phyloP scores from a whole-genome alignment of 2,888 invertebrate genomes.

The Gasteruption jaculator region DNA sequence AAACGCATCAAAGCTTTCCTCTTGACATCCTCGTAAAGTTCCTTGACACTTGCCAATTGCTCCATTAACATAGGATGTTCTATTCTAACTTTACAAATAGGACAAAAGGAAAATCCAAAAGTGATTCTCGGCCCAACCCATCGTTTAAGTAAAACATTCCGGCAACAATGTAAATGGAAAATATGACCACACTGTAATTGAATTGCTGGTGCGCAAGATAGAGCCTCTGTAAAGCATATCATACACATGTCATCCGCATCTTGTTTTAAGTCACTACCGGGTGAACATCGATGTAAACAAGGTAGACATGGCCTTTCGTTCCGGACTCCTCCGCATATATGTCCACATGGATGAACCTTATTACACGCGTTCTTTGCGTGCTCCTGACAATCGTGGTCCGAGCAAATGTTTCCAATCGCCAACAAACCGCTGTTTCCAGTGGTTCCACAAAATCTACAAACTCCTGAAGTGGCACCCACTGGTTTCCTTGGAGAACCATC shows the following conservation, averaged over 20 bases:
- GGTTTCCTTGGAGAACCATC: constrained; percentile 62
- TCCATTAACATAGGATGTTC: constrained; percentile 76
- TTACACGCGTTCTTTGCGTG: constrained; percentile 78
- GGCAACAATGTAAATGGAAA: constrained; percentile 90
- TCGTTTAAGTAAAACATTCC: constrained; percentile 74
- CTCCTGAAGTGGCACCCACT: constrained; percentile 57
- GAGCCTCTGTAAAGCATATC: constrained; percentile 97
- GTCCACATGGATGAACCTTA: constrained; percentile 81
- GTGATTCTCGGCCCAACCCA: constrained; percentile 97
- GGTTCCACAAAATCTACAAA: constrained; percentile 88
- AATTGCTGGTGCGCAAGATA: constrained; percentile 92
- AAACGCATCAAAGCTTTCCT: constrained; percentile 93
- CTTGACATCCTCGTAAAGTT: constrained; percentile 82
- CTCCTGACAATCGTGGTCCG: constrained; percentile 87
- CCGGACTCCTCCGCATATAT: constrained; percentile 90
- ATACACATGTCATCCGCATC: constrained; percentile 99
- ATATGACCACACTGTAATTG: constrained; percentile 92
- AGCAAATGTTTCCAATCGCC: constrained; percentile 90
- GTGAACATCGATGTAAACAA: constrained; percentile 79
- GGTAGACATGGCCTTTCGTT: constrained; percentile 82
- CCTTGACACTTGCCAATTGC: constrained; percentile 73
- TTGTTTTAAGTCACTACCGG: constrained; percentile 66
- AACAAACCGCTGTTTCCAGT: constrained; percentile 75
- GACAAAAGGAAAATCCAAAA: constrained; percentile 92
- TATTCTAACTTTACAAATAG: constrained; percentile 94